Base-by-base conservation (phyloP, 2,888 invertebrate genomes). In the Tanaodytes sp. region DNA sequence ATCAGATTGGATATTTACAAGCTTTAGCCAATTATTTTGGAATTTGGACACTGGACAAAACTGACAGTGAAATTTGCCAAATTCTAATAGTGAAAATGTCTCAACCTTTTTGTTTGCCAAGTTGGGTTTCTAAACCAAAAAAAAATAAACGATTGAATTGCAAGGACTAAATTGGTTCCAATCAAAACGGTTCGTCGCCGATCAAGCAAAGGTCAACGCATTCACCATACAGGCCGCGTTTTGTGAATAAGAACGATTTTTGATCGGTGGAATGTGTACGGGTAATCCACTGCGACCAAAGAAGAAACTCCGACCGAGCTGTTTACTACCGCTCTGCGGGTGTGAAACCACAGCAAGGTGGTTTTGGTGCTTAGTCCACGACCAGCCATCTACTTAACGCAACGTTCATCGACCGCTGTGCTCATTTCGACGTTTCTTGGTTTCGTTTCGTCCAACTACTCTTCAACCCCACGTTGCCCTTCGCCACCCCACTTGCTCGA, bases 291-390 rank as follows among this genome's bases (percentile, higher is more conserved):
- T 61, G 52, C 19, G 77, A 79, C 77, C 79, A 70, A 8, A 4
- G 69, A 62, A 66, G 69, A 62, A 66, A 72, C 64, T 69, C 59
- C 57, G 69, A 66, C 72, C 72, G 37, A 67, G 65, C 68, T 72
- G 68, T 72, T 68, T 68, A 72, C 72, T 68, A 72, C 72, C 68
- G 69, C 72, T 74, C 80, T 83, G 82, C 81, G 84, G 84, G 84
- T 84, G 84, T 84, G 84, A 84, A 84, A 84, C 84, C 84, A 84
- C 84, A 84, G 82, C 77, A 79, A 83, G 81, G 84, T 79, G 84
- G 73, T 84, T 84, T 84, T 77, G 76, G 73, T 80, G 82, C 82
- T 82, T 82, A 84, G 82, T 81, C 77, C 80, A 77, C 67, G 58
- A 75, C 77, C 80, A 77, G 77, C 77, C 81, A 80, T 79, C 79